These are phyloP conservation scores for Acrocephalus kingi DNA, from an alignment of 2,113 vertebrate species.

Conservation along the genomic window DNA sequence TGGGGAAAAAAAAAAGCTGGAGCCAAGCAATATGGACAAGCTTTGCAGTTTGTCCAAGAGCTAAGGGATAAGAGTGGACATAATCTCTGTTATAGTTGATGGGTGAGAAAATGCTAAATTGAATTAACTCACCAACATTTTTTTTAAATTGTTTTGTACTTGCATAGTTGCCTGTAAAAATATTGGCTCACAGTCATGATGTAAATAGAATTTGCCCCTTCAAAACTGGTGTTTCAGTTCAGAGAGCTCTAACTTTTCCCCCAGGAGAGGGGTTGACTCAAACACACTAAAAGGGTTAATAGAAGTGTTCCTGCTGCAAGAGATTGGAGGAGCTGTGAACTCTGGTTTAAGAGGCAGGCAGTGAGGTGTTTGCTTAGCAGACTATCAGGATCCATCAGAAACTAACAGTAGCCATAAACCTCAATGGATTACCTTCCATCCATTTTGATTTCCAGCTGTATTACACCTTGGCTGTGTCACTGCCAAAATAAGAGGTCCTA, in stretches of 20 bases:
- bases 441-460: background rate
- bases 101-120: background rate
- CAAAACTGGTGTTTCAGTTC: background rate
- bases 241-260: background rate
- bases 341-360: constrained; percentile 9
- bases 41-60: background rate
- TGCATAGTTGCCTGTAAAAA: background rate
- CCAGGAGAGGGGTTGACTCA: background rate
- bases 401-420: background rate
- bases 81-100: background rate
- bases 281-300: background rate
- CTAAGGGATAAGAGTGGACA: background rate
- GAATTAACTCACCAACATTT: background rate
- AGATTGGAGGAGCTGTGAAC: constrained; percentile 52
- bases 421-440: background rate
- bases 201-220: background rate
- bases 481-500: background rate
- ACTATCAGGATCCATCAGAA: background rate
- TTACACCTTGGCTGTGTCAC: background rate
- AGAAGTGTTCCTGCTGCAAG: background rate
- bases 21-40: background rate
- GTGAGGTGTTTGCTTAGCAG: background rate
- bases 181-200: background rate
- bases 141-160: background rate
- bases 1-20: background rate